A percentile compares a stretch with the other conserved stretches of the same genome.
phyloP scores from a whole-genome alignment of 1,140 invertebrate genomes.

The Kradibia gibbosae region DNA sequence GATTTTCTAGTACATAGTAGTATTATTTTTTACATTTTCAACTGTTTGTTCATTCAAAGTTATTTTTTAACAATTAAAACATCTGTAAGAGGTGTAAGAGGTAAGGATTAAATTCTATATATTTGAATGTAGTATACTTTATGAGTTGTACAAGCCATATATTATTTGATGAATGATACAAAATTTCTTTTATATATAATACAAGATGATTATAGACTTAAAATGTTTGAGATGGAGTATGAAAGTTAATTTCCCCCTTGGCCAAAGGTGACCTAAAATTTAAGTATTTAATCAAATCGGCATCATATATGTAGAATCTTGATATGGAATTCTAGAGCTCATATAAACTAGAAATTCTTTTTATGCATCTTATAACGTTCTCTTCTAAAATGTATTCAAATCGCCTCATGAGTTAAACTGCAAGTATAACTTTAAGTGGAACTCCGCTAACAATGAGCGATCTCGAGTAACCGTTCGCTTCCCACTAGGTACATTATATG shows the following conservation, averaged over 20 bases:
- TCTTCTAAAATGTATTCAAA: conserved; percentile 7
- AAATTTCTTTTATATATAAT: no score
- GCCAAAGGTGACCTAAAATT: neutral
- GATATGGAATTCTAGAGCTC: neutral
- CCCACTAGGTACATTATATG: conserved; percentile 33
- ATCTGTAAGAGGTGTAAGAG: no score
- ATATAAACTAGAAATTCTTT: neutral
- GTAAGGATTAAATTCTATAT: no score
- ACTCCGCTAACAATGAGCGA: neutral
- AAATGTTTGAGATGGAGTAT: neutral
- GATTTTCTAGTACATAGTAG: no score
- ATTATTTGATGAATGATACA: no score
- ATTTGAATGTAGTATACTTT: no score
- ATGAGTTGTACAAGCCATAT: no score
- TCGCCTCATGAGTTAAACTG: neutral
- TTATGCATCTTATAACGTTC: neutral
- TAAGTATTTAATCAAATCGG: conserved; percentile 8
- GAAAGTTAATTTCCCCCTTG: neutral
- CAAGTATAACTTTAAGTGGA: conserved; percentile 41
- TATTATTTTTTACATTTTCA: no score
- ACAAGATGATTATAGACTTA: no score
- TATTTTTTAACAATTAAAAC: no score
- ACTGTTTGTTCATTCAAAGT: no score
- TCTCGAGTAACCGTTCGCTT: neutral
- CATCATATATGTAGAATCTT: neutral